Percentiles rank a stretch among this genome's conserved stretches.
Evolutionary conservation across 2,797 vertebrate genomes (phyloP).

Genomic region (Euthynnus affinis): DNA sequence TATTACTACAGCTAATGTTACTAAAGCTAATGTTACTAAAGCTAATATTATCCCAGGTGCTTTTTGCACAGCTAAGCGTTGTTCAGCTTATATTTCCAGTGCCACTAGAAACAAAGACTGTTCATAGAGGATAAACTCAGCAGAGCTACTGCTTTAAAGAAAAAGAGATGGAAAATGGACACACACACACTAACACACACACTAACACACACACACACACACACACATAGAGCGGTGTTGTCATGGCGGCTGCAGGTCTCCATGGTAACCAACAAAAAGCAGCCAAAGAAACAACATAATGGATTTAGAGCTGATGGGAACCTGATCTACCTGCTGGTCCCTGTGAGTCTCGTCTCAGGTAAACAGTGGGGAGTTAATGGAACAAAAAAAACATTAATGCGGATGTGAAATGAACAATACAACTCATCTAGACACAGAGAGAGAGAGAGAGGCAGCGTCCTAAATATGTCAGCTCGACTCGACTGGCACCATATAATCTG

Average conservation of each 20-base stretch:
- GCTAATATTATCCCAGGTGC: neutral
- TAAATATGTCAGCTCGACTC: slow-evolving; percentile 56
- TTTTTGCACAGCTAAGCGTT: neutral
- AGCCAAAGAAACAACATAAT: slow-evolving; percentile 43
- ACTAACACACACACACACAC: neutral
- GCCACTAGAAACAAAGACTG: neutral
- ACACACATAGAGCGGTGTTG: slow-evolving; percentile 29
- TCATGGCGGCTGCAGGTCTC: slow-evolving; percentile 52
- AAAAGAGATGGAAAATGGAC: slow-evolving; percentile 12
- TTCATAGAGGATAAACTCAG: neutral
- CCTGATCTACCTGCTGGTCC: slow-evolving; percentile 46
- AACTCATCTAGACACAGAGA: slow-evolving; percentile 38
- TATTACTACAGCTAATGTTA: no score
- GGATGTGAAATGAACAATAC: slow-evolving; percentile 29
- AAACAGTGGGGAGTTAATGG: slow-evolving; percentile 48
- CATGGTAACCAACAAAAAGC: slow-evolving; percentile 56
- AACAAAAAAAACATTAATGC: neutral
- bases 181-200: slow-evolving; percentile 1
- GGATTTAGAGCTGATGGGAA: slow-evolving; percentile 45
- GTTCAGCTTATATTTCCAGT: no score
- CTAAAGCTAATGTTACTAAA: neutral
- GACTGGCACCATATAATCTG: slow-evolving; percentile 34
- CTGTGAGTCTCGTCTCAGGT: neutral
- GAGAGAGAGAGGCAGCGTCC: slow-evolving; percentile 39
- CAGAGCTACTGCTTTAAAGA: neutral